These are phyloP conservation scores for Lasioglossum calceatum DNA, from an alignment of 2,888 invertebrate species.

Conservation along the genomic window DNA sequence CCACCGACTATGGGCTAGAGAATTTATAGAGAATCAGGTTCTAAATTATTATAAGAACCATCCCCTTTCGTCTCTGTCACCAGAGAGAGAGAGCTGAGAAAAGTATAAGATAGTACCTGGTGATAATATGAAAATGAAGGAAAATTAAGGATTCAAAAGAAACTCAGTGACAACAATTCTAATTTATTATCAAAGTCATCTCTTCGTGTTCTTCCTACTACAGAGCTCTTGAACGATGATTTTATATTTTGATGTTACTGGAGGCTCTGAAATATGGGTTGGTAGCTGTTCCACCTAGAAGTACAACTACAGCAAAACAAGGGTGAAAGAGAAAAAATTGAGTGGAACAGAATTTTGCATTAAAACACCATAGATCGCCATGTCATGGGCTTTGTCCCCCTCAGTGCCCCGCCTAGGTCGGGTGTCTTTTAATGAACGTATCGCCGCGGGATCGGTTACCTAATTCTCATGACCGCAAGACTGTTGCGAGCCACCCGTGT, in stretches of 20 bases:
- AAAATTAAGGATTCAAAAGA: background rate
- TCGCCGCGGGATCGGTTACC: constrained; percentile 42
- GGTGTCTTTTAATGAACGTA: constrained; percentile 37
- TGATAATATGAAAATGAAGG: background rate
- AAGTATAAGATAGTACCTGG: background rate
- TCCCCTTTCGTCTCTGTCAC: background rate
- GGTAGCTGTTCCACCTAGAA: too few species aligned
- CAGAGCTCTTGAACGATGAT: background rate
- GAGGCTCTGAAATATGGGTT: background rate
- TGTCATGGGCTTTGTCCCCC: constrained; percentile 11
- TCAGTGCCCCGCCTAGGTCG: background rate
- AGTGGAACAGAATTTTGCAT: background rate
- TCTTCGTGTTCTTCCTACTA: background rate
- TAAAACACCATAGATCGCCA: background rate
- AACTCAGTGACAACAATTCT: background rate
- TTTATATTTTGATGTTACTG: background rate
- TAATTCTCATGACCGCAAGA: constrained; percentile 42
- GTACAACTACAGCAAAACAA: too few species aligned
- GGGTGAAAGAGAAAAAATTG: background rate
- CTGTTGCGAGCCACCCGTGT: constrained; percentile 13
- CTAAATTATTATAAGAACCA: background rate
- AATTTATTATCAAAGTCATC: background rate
- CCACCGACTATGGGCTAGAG: background rate
- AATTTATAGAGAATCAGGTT: background rate
- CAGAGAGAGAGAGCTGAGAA: background rate